Percentiles rank a stretch among this genome's conserved stretches.
Evolutionary conservation across 2,888 invertebrate genomes (phyloP).

Genomic region (Cephonodes hylas): DNA sequence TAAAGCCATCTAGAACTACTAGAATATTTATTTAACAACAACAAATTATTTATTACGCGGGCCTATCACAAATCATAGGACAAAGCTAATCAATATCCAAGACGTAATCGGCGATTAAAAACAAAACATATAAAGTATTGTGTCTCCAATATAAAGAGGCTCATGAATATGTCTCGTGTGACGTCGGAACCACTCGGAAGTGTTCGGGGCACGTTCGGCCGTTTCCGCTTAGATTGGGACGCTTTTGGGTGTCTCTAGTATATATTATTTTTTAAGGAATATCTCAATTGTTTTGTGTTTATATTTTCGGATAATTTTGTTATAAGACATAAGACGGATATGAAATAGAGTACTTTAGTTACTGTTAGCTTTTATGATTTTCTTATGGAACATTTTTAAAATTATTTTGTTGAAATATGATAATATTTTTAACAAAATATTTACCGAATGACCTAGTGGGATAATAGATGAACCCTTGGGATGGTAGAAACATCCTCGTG

Average conservation of each 20-base stretch:
- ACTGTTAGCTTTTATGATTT: no score
- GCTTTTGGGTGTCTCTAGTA: constrained; percentile 33
- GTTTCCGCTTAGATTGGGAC: constrained; percentile 55
- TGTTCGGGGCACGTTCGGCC: constrained; percentile 51
- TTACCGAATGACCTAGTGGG: no score
- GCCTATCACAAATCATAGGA: not conserved
- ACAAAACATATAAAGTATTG: constrained; percentile 13
- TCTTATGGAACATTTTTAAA: no score
- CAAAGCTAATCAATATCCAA: constrained; percentile 7
- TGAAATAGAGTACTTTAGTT: no score
- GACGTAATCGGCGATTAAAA: constrained; percentile 12
- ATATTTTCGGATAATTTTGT: no score
- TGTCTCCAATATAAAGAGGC: constrained; percentile 14
- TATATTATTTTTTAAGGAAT: not conserved
- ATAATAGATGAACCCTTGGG: no score
- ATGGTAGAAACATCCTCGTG: no score
- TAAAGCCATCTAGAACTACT: no score
- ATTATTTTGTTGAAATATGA: no score
- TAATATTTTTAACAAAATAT: no score
- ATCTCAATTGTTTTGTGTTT: not conserved
- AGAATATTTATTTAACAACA: no score
- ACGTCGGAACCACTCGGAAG: constrained; percentile 43
- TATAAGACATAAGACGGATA: no score
- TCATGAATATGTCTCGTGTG: constrained; percentile 20
- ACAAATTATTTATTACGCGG: not conserved